phyloP scores from a whole-genome alignment of 2,797 vertebrate species.

The Silurus lanzhouensis region DNA sequence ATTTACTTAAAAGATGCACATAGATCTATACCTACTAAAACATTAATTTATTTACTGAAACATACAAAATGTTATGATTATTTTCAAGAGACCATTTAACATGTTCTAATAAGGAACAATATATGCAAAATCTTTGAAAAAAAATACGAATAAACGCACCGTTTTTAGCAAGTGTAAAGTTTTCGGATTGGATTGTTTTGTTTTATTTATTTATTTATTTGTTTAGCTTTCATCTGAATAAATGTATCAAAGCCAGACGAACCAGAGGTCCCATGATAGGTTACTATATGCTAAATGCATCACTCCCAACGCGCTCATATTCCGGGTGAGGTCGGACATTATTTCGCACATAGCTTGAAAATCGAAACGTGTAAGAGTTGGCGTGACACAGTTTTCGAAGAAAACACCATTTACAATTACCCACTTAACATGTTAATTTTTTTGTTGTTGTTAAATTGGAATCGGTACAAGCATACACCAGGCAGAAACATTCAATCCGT shows the following conservation, averaged over 20 bases:
- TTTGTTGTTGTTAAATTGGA: conserved; percentile 22
- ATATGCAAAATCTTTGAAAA: conserved; percentile 11
- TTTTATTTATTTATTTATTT: neutral
- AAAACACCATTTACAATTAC: conserved; percentile 34
- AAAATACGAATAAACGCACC: neutral
- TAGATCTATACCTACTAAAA: conserved; percentile 23
- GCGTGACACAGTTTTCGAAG: conserved; percentile 32
- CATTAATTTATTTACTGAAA: conserved; percentile 46
- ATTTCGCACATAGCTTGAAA: conserved; percentile 35
- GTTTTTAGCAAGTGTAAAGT: neutral
- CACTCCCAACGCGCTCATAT: conserved; percentile 35
- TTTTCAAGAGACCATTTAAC: conserved; percentile 26
- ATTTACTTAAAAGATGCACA: neutral
- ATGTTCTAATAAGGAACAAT: conserved; percentile 28
- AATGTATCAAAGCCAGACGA: conserved; percentile 12
- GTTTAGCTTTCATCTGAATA: conserved; percentile 26
- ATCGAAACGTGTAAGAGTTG: conserved; percentile 12
- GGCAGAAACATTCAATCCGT: too few species aligned
- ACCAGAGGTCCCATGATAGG: conserved; percentile 11
- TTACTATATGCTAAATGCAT: conserved; percentile 19
- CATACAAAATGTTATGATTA: conserved; percentile 33
- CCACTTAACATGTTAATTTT: conserved; percentile 32
- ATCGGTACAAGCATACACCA: conserved; percentile 30
- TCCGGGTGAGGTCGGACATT: conserved; percentile 28
- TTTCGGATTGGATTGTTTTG: neutral